Evolutionary conservation across 2,113 vertebrate genomes (phyloP).

Genomic region (Hydrolagus affinis): DNA sequence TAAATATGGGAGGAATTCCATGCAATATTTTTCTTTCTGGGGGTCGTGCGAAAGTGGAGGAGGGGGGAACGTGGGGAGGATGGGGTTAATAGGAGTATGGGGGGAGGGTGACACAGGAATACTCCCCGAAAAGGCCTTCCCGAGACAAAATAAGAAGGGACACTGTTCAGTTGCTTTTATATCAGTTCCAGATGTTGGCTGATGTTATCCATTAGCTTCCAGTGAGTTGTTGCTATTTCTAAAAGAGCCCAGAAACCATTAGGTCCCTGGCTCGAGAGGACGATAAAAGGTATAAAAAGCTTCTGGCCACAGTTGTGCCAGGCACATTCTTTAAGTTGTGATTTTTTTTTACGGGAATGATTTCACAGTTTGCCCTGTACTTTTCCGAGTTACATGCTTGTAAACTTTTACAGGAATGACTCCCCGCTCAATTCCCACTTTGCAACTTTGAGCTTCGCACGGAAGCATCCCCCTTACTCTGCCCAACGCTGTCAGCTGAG

Average conservation of each 20-base stretch:
- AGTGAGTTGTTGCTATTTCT: neutral
- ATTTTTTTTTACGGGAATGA: neutral
- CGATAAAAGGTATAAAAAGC: neutral
- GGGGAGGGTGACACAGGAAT: neutral
- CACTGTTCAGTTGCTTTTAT: constrained; percentile 10
- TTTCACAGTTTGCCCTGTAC: neutral
- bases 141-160: constrained; percentile 25
- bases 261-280: neutral
- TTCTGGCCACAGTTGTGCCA: neutral
- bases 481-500: too few relatives aligned
- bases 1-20: neutral
- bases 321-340: neutral
- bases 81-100: neutral
- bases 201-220: constrained; percentile 17
- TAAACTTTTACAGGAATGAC: neutral
- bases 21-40: too few relatives aligned
- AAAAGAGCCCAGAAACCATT: constrained; percentile 1
- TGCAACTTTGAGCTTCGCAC: neutral
- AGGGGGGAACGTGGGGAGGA: too few relatives aligned
- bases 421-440: neutral
- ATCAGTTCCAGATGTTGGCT: constrained; percentile 27
- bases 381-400: neutral
- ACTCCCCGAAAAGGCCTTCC: constrained; percentile 1
- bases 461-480: neutral
- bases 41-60: neutral